Percentiles rank a stretch among this genome's conserved stretches.
phyloP scores from a whole-genome alignment of 2,888 invertebrate species.

The Furcula furcula region DNA sequence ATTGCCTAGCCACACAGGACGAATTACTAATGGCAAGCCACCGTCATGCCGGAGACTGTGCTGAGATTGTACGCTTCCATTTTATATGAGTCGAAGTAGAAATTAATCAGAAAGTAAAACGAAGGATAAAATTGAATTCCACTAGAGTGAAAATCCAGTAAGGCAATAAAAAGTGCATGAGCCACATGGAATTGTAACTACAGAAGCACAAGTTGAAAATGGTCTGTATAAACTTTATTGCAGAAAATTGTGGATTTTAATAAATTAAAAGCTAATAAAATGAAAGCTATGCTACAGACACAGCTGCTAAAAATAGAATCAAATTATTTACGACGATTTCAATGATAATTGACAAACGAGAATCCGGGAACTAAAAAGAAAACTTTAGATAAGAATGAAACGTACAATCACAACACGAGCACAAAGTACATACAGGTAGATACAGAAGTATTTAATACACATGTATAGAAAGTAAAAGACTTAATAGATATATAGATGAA shows the following conservation, averaged over 20 bases:
- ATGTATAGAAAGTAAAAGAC: constrained; percentile 54
- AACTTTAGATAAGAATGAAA: constrained; percentile 33
- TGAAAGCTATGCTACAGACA: not conserved
- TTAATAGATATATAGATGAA: constrained; percentile 72
- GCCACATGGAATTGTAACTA: not conserved
- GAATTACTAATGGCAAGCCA: constrained; percentile 70
- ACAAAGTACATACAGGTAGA: constrained; percentile 53
- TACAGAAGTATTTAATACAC: constrained; percentile 63
- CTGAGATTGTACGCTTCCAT: constrained; percentile 59
- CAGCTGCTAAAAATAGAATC: not conserved
- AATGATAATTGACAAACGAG: constrained; percentile 1
- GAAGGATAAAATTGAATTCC: too few species aligned
- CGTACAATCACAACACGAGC: constrained; percentile 72
- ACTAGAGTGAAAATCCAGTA: too few species aligned
- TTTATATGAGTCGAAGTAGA: too few species aligned
- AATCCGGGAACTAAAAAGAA: constrained; percentile 9
- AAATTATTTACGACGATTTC: not conserved
- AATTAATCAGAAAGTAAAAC: too few species aligned
- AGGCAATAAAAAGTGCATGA: too few species aligned
- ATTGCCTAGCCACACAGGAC: constrained; percentile 84
- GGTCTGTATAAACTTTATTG: not conserved
- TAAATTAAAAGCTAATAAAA: constrained; percentile 1
- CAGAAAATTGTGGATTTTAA: not conserved
- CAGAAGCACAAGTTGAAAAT: not conserved
- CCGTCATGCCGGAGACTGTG: constrained; percentile 52